Conservation (phyloP, 2,113 vertebrate genomes). For the Piprites chloris region DNA sequence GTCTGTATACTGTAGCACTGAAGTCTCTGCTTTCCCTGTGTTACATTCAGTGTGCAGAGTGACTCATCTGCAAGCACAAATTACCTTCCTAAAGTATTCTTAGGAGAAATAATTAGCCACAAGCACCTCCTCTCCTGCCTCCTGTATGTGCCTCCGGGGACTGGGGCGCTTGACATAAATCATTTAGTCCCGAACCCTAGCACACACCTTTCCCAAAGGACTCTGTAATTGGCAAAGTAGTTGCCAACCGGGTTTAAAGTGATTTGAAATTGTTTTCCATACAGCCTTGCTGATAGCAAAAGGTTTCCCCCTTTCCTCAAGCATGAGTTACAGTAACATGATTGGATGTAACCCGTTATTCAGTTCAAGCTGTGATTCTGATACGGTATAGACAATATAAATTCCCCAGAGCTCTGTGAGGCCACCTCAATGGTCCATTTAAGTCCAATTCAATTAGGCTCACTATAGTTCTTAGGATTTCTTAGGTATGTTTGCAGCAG, state of each 20-base stretch:
- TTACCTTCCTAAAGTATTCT: constrained; percentile 81
- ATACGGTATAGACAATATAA: constrained; percentile 83
- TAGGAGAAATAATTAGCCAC: constrained; percentile 83
- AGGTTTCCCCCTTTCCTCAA: constrained; percentile 81
- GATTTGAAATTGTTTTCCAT: constrained; percentile 85
- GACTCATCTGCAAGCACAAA: constrained; percentile 81
- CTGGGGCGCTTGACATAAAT: constrained; percentile 80
- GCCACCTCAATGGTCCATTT: constrained; percentile 84
- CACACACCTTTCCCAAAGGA: constrained; percentile 79
- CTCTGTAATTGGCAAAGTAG: constrained; percentile 83
- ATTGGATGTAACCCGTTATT: constrained; percentile 84
- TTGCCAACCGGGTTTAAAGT: constrained; percentile 83
- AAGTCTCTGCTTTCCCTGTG: constrained; percentile 58
- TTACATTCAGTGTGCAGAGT: constrained; percentile 61
- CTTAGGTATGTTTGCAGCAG: constrained; percentile 79
- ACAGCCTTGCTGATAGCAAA: constrained; percentile 81
- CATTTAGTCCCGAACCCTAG: constrained; percentile 79
- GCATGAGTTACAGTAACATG: constrained; percentile 83
- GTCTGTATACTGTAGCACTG: constrained; percentile 31
- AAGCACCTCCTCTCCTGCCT: constrained; percentile 73
- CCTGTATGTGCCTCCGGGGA: constrained; percentile 71
- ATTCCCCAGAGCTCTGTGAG: constrained; percentile 77
- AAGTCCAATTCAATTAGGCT: constrained; percentile 86
- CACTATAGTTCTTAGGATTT: constrained; percentile 83
- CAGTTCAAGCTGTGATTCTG: constrained; percentile 85